Percentiles rank a stretch among this genome's conserved stretches.
Evolutionary conservation across 2,888 invertebrate genomes (phyloP).

Genomic region (Petrophora chlorosata): DNA sequence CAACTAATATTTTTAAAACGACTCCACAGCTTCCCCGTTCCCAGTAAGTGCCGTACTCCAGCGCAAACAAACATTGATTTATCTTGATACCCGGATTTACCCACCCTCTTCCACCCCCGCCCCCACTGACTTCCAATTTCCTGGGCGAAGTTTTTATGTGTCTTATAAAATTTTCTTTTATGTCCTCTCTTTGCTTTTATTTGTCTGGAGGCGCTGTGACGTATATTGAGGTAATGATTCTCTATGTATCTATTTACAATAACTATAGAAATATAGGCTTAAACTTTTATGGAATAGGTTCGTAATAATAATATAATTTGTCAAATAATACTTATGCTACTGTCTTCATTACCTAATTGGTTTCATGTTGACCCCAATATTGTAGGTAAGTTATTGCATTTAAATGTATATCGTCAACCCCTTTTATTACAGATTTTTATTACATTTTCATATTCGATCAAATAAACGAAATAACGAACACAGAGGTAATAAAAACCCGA

Average conservation of each 20-base stretch:
- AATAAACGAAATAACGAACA: conserved; percentile 38
- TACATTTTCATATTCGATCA: conserved; percentile 34
- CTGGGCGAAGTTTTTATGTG: conserved; percentile 74
- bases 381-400: conserved; percentile 12
- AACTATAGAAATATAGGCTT: too few relatives aligned
- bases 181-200: conserved; percentile 34
- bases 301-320: too few relatives aligned
- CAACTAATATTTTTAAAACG: conserved; percentile 1
- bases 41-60: conserved; percentile 69
- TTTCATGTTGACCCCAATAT: conserved; percentile 9
- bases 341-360: background rate
- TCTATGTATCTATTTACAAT: too few relatives aligned
- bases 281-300: too few relatives aligned
- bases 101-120: conserved; percentile 55
- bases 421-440: conserved; percentile 20
- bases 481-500: conserved; percentile 58
- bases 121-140: conserved; percentile 76
- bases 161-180: conserved; percentile 77
- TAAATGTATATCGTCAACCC: conserved; percentile 13
- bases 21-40: conserved; percentile 52
- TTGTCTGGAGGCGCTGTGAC: conserved; percentile 17
- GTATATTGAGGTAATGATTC: conserved; percentile 15
- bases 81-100: conserved; percentile 78
- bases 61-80: conserved; percentile 80
- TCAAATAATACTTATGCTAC: too few relatives aligned